Evolutionary conservation across 2,888 invertebrate species (phyloP).

Genomic region (Sphaeridia pumilis): DNA sequence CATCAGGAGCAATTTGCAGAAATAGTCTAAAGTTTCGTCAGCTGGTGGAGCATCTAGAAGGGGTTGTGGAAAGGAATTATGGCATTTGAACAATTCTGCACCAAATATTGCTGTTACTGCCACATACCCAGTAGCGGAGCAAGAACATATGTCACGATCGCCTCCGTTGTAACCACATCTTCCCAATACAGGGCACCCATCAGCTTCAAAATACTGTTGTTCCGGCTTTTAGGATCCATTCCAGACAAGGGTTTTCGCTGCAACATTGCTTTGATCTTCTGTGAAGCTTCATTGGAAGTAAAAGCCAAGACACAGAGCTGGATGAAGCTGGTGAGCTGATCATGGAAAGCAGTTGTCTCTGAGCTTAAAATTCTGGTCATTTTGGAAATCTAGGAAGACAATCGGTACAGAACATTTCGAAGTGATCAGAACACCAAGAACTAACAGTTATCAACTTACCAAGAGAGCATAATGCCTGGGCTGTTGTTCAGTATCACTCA

Average conservation of each 20-base stretch:
- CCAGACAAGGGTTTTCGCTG: neutral
- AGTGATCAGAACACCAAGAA: neutral
- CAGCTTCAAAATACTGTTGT: conserved; percentile 1
- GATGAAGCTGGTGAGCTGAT: neutral
- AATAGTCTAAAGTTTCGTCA: conserved; percentile 5
- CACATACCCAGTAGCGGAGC: conserved; percentile 2
- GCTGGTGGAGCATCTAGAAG: neutral
- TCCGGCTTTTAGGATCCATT: neutral
- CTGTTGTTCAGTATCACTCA: neutral
- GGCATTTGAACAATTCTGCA: too few species aligned
- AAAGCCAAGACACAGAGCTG: neutral
- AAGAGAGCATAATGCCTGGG: neutral
- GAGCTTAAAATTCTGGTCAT: neutral
- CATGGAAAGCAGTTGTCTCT: neutral
- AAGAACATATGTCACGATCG: neutral
- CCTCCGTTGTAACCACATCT: neutral
- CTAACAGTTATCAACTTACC: neutral
- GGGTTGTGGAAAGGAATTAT: too few species aligned
- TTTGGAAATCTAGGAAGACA: neutral
- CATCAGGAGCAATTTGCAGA: conserved; percentile 2
- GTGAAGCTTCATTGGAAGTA: neutral
- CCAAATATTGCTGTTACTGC: neutral
- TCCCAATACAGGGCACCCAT: conserved; percentile 5
- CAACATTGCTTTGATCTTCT: neutral
- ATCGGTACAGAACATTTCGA: neutral